phyloP scores from a whole-genome alignment of 2,113 vertebrate species.

The Tapirus terrestris region DNA sequence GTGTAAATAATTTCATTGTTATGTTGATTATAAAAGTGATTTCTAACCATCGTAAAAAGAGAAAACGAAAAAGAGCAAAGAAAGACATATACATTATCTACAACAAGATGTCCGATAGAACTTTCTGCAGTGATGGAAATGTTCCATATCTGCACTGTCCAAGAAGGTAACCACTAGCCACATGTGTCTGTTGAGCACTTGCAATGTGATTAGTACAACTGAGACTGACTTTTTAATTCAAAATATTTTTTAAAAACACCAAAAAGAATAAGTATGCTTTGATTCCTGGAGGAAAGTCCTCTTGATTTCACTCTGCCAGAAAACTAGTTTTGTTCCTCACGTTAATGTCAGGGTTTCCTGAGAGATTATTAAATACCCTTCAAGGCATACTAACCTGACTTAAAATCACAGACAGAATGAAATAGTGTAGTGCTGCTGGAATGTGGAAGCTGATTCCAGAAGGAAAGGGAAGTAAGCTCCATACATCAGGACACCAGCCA shows the following conservation, averaged over 20 bases:
- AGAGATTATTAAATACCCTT: slow-evolving; percentile 42
- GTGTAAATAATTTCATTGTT: background rate
- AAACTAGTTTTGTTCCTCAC: background rate
- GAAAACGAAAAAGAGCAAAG: background rate
- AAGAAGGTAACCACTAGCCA: background rate
- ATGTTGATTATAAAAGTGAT: background rate
- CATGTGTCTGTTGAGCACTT: background rate
- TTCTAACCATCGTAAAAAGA: background rate
- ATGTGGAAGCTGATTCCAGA: background rate
- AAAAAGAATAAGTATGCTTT: background rate
- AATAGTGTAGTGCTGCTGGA: background rate
- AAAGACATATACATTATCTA: background rate
- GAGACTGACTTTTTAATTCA: background rate
- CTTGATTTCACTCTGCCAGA: background rate
- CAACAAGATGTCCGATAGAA: background rate
- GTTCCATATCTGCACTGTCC: background rate
- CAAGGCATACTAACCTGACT: background rate
- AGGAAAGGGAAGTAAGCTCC: background rate
- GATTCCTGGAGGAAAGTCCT: background rate
- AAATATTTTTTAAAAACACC: background rate
- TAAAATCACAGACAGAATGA: background rate
- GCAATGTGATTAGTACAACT: background rate
- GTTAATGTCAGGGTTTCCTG: background rate
- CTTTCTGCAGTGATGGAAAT: background rate
- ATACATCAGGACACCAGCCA: background rate